Base-by-base conservation (phyloP, 2,113 vertebrate species). In the Eupsittula cactorum region DNA sequence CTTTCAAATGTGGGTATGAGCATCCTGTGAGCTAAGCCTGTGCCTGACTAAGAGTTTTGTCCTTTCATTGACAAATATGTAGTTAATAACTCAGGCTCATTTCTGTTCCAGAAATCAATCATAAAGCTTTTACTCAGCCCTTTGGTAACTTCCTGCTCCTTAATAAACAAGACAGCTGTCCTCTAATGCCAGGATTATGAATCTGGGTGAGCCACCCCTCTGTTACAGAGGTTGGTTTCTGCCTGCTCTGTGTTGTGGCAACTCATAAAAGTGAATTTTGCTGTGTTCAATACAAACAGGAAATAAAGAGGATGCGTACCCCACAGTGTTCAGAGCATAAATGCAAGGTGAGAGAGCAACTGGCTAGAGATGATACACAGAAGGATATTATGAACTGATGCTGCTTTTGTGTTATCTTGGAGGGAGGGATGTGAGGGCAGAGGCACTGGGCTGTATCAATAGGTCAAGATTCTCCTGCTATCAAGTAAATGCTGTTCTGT, bases 291-390 rank as follows among this genome's bases (percentile, higher is more conserved):
- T 42, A 11, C 13, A 46, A 62, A 16, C 27, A 6, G 20, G 5
- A 6, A 28, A 42, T 4, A 6, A 49, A 16, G 63, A 29, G 33
- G 23, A 17, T 17, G 29, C 5, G 18, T 46, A 25, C 5, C 37
- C 42, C 1, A 0, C 7, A 10, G 35, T 3, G 24, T 4, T 71
- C 27, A 2, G 10, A 10, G 41, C 16, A 7, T 19, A 35, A 35
- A 14, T 0, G 5, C 1, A 1, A 23, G 19, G 16, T 11, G 39
- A 33, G 35, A 28, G 27, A 47, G 7, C 29, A 13, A 1, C 2
- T 33, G 44, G 23, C 4, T 15, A 6, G 6, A 31, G 33, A 3
- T 31, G 24, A 7, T 53, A 8, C 4, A 35, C 67, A 55, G 35
- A 47, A 39, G 19, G 57, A 10, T 33, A 2, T 7, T 1, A 0